Conservation (phyloP, 2,888 invertebrate genomes). For the Melieria picta region DNA sequence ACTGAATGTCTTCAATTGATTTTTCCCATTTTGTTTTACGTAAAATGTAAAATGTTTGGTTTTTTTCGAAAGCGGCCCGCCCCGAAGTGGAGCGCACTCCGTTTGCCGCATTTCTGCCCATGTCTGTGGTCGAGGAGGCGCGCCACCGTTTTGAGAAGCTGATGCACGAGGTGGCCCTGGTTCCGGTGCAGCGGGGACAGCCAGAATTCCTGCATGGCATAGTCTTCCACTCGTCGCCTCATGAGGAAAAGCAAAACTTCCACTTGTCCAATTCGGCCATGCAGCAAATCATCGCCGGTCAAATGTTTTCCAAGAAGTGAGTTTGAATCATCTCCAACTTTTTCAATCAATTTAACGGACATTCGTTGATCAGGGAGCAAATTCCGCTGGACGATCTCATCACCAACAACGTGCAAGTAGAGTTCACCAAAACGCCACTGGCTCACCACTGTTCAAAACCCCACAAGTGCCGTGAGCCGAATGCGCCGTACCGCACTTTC, state of each 20-base stretch:
- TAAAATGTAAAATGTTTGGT: not conserved
- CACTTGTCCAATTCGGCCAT: constrained; percentile 67
- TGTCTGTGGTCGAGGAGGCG: constrained; percentile 55
- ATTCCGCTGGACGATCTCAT: constrained; percentile 61
- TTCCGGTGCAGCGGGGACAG: constrained; percentile 60
- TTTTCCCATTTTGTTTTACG: not conserved
- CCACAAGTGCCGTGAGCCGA: constrained; percentile 66
- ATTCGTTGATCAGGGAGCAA: constrained; percentile 49
- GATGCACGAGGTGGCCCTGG: constrained; percentile 59
- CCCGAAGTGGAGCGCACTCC: constrained; percentile 39
- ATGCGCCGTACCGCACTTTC: constrained; percentile 73
- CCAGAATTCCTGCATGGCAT: constrained; percentile 64
- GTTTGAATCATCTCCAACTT: not conserved
- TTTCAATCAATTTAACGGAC: not conserved
- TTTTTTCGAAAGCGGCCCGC: constrained; percentile 25
- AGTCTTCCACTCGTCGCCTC: constrained; percentile 59
- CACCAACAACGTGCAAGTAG: constrained; percentile 61
- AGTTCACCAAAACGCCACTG: constrained; percentile 55
- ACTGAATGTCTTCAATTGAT: not conserved
- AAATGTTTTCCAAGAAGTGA: constrained; percentile 67
- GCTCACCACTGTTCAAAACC: constrained; percentile 60
- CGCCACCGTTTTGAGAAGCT: constrained; percentile 63
- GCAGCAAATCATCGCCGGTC: constrained; percentile 68
- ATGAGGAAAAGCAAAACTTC: constrained; percentile 65
- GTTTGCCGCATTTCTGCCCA: constrained; percentile 43